phyloP scores from a whole-genome alignment of 2,113 vertebrate species.

The Nothobranchius furzeri region DNA sequence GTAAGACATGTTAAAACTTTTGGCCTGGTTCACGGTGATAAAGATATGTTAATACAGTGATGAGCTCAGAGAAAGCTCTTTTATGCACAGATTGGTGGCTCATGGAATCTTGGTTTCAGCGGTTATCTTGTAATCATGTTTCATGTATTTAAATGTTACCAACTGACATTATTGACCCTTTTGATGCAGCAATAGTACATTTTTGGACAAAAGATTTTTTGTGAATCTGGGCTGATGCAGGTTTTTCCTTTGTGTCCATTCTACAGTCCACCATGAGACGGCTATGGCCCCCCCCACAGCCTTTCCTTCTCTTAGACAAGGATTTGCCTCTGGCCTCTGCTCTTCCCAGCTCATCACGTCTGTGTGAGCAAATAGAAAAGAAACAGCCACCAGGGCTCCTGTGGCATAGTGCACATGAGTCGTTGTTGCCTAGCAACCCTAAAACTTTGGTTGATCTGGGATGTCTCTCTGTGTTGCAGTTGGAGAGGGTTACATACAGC shows the following conservation, averaged over 20 bases:
- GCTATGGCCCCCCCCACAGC: constrained; percentile 17
- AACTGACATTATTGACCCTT: not conserved
- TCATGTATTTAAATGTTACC: no score
- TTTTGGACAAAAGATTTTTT: not conserved
- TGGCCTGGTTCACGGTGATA: no score
- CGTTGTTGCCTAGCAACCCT: constrained; percentile 74
- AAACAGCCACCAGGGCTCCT: constrained; percentile 20
- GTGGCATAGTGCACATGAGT: constrained; percentile 33
- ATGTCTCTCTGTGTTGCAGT: constrained; percentile 36
- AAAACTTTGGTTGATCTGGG: constrained; percentile 62
- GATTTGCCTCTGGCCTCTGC: constrained; percentile 52
- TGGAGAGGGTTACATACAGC: constrained; percentile 47
- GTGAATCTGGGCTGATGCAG: not conserved
- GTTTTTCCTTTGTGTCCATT: not conserved
- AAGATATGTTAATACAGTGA: no score
- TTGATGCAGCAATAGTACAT: no score
- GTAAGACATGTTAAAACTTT: no score
- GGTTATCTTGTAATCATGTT: no score
- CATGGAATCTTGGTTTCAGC: no score
- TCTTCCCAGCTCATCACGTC: constrained; percentile 58
- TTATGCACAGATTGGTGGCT: no score
- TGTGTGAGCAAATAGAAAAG: constrained; percentile 54
- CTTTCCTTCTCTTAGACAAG: constrained; percentile 18
- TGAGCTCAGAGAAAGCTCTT: no score
- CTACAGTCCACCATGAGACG: not conserved